Evolutionary conservation across 2,797 vertebrate genomes (phyloP).

Genomic region (Lutjanus argentimaculatus): DNA sequence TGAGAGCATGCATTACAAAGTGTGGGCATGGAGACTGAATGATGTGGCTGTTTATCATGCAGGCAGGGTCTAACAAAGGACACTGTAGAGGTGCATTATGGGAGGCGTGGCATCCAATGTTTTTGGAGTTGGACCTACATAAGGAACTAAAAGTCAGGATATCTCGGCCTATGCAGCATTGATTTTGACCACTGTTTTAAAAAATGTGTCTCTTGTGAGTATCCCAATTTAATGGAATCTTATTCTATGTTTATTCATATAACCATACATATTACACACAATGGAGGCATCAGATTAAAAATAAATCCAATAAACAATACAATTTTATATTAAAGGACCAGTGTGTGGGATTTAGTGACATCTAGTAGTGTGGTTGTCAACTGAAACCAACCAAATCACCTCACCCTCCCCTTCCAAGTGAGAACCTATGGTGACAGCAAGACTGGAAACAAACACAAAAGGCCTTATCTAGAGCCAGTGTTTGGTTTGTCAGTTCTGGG

Average conservation of each 20-base stretch:
- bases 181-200: neutral
- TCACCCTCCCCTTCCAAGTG: too few species aligned
- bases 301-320: neutral
- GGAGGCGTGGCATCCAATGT: neutral
- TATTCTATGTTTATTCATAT: neutral
- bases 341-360: too few species aligned
- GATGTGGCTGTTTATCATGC: neutral
- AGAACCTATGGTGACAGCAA: too few species aligned
- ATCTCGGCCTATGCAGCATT: neutral
- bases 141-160: neutral
- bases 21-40: neutral
- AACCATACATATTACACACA: neutral
- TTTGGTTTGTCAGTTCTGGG: too few species aligned
- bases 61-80: neutral
- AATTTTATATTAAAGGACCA: neutral
- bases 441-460: too few species aligned
- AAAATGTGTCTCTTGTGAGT: too few species aligned
- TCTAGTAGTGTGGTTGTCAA: too few species aligned
- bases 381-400: too few species aligned
- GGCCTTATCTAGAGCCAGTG: too few species aligned
- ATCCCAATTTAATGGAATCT: neutral
- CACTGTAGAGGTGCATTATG: neutral
- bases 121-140: constrained; percentile 9
- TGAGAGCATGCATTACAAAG: neutral
- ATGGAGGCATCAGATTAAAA: neutral